Evolutionary conservation across 2,113 vertebrate species (phyloP), one percentile per base, ranked within the genome.

Genomic region (Pseudorasbora parva): DNA sequence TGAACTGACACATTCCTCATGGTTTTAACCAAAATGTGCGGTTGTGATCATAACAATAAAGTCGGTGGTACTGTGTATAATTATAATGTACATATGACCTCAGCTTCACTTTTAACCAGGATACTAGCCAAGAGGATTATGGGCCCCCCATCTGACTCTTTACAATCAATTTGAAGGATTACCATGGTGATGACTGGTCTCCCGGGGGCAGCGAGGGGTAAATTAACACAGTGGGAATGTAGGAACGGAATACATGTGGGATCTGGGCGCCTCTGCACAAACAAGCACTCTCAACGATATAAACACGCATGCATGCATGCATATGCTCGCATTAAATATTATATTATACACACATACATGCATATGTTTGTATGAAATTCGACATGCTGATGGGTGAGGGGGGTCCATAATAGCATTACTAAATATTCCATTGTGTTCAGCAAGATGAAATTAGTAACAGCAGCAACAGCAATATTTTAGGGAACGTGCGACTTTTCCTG

Each of bases 131-230:
- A 74, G 33, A 57, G 79, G 82, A 88, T 84, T 88, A 86, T 14
- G 47, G 57, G 37, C 75, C 71, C 49, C 84, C 78, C 73, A 78
- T 60, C 51, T 82, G 73, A 37, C 78, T 76, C 69, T 75, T 71
- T 82, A 78, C 54, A 86, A 88, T 85, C 82, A 86, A 86, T 88
- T 85, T 78, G 82, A 71, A 17, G 71, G 78, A 88, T 85, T 85
- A 84, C 82, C 82, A 85, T 81, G 69, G 59, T 21, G 60, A 86
- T 75, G 82, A 19, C 82, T 37, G 78, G 74, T 82, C 33, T 86
- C 87, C 82, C 33, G 11, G 45, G 54, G 49, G 59, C 68, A 37
- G 10, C 21, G 1, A 25, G 21, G 56, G 82, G 78, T 80, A 75
- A 84, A 85, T 84, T 60, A 84, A 82, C 15, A 11, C 19, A 60